Base-by-base conservation (phyloP, 2,888 invertebrate genomes). In the Scrobipalpa atriplicella region DNA sequence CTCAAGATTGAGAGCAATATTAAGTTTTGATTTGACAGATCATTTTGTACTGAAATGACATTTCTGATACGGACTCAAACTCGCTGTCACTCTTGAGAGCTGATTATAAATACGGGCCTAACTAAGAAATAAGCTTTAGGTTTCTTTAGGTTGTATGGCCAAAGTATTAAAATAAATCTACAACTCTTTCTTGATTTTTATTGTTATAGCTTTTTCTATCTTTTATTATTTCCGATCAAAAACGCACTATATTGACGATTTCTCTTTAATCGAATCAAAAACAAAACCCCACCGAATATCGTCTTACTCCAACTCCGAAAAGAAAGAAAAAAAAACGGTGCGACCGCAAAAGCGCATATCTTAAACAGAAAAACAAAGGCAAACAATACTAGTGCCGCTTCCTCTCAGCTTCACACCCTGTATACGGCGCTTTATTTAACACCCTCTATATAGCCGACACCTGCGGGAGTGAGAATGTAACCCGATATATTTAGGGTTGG, bases 401-500 rank as follows among this genome's bases (percentile, higher is more conserved):
- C 58, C 58, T 58, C 58, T 58, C 36, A 9, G 72, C 67, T 62
- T 71, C 69, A 67, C 69, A 66, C 38, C 58, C 58, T 36, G 38
- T 47, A 47, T 47, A 47, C 47, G 6, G 47, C n/a, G 47, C 47
- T 47, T 47, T 47, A 47, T 47, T 62, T 71, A 69, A 67, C 69
- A 66, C 58, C 58, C 38, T 36, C n/a, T 58, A 58, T 58, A 58
- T n/a, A n/a, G 38, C 89, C 91, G 90, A 91, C 91, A 91, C 91
- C 90, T 90, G 89, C 89, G 83, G 88, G 86, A 88, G 90, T 90
- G 90, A 87, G 89, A 90, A 89, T 78, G 92, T 87, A 91, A 92
- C 86, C 84, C 79, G 90, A 92, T 90, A 72, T 58, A 18, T 54
- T 54, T 54, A 16, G 19, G 19, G 52, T 18, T 52, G 19, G 16